Evolutionary conservation across 1,140 invertebrate genomes (phyloP), one percentile per base, ranked within the genome.

Genomic region (Neomicropteryx cornuta): DNA sequence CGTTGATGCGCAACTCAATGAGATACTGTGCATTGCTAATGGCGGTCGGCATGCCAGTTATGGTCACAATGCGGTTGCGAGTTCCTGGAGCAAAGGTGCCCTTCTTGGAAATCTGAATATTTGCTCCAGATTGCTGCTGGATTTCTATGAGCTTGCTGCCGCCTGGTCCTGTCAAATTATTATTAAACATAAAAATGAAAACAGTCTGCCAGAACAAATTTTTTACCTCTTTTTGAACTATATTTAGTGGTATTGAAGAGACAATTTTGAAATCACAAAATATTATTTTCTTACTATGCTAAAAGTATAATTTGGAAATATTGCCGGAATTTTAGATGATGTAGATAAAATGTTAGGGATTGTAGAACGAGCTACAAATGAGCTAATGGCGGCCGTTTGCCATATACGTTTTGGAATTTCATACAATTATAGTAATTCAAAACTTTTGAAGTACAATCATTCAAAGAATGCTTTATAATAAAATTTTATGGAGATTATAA

Each of bases 31-130:
- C 92, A 64, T 80, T 86, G 59, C 72, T 74, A 62, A 96, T 91
- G 62, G 87, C 83, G 69, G 77, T 81, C 48, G 81, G 77, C 52
- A 79, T 79, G 65, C 92, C 93, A 55, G 82, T 83, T 66, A 96
- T 94, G 62, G 91, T 92, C 44, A 97, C 94, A 66, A 96, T 91
- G 55, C 94, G 83, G 73, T 96, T 95, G 61, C 90, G 85, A 43
- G 91, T 95, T 60, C 92, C 90, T 47, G 92, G 91, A 52, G 88
- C 88, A 73, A 91, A 96, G 54, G 88, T 88, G 56, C 92, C 93
- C 72, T 97, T 96, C 76, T 97, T 97, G 48, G 91, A 95, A 66
- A 97, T 96, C 73, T 97, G 92, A 67, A 97, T 92, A 70, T 87
- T 94, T 59, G 92, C 91, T 60, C 91, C 90, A 61, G 87, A 94